Evolutionary conservation across 2,797 vertebrate species (phyloP), one percentile per base, ranked within the genome.

Genomic region (Clarias laeviceps): DNA sequence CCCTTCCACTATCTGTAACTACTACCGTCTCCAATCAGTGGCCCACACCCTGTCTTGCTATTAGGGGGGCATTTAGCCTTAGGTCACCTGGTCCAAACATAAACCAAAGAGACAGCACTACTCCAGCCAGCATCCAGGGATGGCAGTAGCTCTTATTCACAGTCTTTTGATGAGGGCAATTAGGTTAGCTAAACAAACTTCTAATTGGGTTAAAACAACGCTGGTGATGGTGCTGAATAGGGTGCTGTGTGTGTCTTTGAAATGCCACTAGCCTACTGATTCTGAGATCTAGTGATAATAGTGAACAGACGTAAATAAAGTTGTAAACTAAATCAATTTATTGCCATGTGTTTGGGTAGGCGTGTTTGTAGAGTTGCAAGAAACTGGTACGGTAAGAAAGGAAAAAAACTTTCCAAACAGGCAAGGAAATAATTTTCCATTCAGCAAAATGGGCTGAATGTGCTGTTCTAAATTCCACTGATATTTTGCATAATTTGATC

Each of bases 151-250:
- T 86, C 64, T 88, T 86, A 90, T 86, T 76, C 85, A 86, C 76
- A 89, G 76, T 77, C 88, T 87, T 90, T 87, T 89, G 73, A 91
- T 88, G 77, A 80, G 82, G 91, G 87, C 87, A 91, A 93, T 93
- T 93, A 93, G 90, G 82, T 91, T 70, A 89, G 74, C 91, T 92
- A 93, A 94, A 94, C 92, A 93, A 94, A 93, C 92, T 90, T 91
- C 88, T 92, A 92, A 93, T 94, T 93, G 92, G 90, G 91, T 85
- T 93, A 91, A 92, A 93, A 93, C 86, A 91, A 92, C 92, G 91
- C 18, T 86, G 88, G 82, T 84, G 81, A 88, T 80, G 82, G 64
- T 45, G 45, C 24, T 82, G 85, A 92, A 91, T 88, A 89, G 87
- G 81, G 90, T 69, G 82, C 89, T 88, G 54, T 79, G 81, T 73